These are phyloP conservation scores for Tupiocoris notatus DNA, from an alignment of 2,888 invertebrate species.

Conservation along the genomic window DNA sequence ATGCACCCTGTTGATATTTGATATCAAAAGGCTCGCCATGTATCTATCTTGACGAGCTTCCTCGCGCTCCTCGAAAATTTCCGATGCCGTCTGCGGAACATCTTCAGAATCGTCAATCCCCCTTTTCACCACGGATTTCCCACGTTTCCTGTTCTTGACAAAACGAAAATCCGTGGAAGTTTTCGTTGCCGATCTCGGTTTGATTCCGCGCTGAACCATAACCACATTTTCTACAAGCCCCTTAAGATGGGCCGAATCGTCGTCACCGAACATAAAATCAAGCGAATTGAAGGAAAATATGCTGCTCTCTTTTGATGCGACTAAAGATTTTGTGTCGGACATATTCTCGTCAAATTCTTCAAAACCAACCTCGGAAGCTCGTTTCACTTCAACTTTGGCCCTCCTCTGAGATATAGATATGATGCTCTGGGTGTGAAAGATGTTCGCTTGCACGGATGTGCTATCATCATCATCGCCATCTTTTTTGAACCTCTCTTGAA, in stretches of 20 bases:
- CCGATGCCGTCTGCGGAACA: conserved; percentile 19
- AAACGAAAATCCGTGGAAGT: neutral
- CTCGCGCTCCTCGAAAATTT: conserved; percentile 4
- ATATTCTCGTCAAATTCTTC: conserved; percentile 2
- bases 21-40: conserved; percentile 10
- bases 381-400: neutral
- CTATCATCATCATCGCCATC: neutral
- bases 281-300: conserved; percentile 15
- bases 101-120: neutral
- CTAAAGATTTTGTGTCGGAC: neutral
- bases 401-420: neutral
- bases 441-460: neutral
- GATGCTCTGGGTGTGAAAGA: conserved; percentile 15
- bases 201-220: neutral
- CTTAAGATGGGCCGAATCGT: neutral
- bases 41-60: conserved; percentile 20
- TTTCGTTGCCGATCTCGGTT: neutral
- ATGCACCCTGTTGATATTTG: neutral
- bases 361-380: conserved; percentile 23
- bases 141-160: neutral
- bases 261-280: conserved; percentile 21
- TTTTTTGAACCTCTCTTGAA: conserved; percentile 7
- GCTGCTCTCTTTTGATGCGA: neutral
- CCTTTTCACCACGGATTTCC: conserved; percentile 7
- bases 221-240: neutral